Percentiles rank a stretch among this genome's conserved stretches.
Evolutionary conservation across 2,888 invertebrate species (phyloP).

Genomic region (Agrochola circellaris): DNA sequence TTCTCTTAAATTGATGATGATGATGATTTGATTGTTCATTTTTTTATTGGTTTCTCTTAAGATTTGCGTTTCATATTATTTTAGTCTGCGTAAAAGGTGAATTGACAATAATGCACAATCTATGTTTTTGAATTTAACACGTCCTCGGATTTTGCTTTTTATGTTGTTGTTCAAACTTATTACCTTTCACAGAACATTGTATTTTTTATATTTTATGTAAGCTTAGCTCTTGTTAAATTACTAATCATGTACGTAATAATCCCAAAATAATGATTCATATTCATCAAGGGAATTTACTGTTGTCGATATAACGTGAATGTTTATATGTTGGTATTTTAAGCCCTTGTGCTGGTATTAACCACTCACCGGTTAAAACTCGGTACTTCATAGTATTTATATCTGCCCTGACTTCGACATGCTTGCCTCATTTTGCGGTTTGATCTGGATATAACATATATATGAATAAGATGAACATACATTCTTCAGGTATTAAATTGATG

Average conservation of each 20-base stretch:
- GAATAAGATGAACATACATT: background rate
- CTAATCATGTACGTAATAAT: background rate
- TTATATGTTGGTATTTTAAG: constrained; percentile 52
- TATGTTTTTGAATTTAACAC: background rate
- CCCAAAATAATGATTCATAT: background rate
- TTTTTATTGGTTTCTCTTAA: too few species aligned
- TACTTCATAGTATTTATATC: constrained; percentile 56
- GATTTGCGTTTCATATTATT: background rate
- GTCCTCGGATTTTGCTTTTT: background rate
- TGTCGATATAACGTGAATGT: constrained; percentile 27
- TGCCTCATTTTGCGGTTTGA: constrained; percentile 23
- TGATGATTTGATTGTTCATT: too few species aligned
- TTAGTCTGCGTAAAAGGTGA: background rate
- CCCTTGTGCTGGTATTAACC: constrained; percentile 22
- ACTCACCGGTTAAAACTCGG: constrained; percentile 5
- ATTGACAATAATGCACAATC: background rate
- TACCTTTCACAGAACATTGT: background rate
- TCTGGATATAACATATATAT: too few species aligned
- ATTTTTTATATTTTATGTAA: background rate
- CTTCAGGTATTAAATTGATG: constrained; percentile 7
- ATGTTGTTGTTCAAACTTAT: background rate
- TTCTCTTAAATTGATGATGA: background rate
- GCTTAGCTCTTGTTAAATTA: background rate
- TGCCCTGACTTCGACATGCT: constrained; percentile 23
- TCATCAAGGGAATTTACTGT: constrained; percentile 18